These are phyloP conservation scores for Lucinisca nassula DNA, from an alignment of 2,888 invertebrate genomes.

Conservation along the genomic window DNA sequence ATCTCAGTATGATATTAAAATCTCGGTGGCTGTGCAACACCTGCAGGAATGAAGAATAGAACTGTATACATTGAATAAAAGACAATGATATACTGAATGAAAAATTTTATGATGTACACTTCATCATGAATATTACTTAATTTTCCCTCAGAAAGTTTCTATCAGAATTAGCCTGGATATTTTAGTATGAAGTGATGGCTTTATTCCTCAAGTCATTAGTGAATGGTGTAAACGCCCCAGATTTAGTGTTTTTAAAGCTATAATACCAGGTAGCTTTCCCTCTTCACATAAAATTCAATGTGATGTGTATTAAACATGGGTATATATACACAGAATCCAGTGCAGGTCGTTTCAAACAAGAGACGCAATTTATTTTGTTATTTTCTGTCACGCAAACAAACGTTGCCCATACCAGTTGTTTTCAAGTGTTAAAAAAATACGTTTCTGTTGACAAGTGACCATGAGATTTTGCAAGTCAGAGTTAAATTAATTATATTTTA, in stretches of 20 bases:
- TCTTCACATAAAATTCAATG: no score
- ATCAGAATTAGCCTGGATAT: neutral
- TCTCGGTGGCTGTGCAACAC: neutral
- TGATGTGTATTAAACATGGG: neutral
- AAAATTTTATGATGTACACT: neutral
- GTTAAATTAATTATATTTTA: neutral
- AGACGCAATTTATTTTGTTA: neutral
- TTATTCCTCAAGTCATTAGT: no score
- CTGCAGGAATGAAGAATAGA: neutral
- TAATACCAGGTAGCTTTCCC: neutral
- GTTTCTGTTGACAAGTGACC: neutral
- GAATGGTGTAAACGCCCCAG: no score
- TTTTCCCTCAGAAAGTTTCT: neutral
- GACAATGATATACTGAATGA: neutral
- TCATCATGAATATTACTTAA: neutral
- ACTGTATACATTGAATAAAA: neutral
- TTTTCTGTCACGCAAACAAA: neutral
- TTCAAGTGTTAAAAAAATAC: neutral
- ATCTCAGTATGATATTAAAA: neutral
- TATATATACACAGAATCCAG: neutral
- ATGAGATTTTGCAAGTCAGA: neutral
- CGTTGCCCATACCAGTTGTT: neutral
- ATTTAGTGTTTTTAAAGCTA: no score
- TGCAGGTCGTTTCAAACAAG: neutral
- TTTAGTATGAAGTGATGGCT: neutral